These are phyloP conservation scores for Lepidurus arcticus DNA, from an alignment of 1,140 invertebrate genomes.

Conservation along the genomic window DNA sequence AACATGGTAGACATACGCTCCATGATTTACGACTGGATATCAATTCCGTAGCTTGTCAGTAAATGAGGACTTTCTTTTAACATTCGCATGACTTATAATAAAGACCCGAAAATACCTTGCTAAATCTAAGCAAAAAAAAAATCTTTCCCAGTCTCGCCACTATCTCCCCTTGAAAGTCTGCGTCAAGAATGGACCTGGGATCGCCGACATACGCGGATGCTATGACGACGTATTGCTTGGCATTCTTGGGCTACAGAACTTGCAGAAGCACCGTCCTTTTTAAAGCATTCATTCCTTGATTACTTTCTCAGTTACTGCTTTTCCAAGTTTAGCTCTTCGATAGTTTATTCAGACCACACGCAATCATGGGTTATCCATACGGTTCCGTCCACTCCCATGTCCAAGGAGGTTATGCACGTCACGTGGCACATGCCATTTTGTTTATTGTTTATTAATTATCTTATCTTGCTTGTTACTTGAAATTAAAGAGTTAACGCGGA, in stretches of 20 bases:
- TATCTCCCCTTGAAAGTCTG: no score
- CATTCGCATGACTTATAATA: no score
- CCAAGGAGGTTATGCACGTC: background rate
- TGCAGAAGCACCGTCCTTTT: background rate
- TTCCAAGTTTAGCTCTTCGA: conserved; percentile 12
- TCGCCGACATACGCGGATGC: background rate
- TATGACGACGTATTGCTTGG: background rate
- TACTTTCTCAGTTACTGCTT: conserved; percentile 2
- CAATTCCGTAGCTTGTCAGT: no score
- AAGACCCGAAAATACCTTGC: no score
- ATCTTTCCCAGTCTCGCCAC: no score
- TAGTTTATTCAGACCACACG: conserved; percentile 4
- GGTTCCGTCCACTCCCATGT: background rate
- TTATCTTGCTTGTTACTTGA: no score
- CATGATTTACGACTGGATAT: no score
- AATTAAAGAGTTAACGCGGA: no score
- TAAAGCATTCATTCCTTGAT: background rate
- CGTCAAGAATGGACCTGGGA: no score
- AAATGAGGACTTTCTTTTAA: no score
- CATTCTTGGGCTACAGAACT: background rate
- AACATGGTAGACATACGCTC: background rate
- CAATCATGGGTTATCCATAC: background rate
- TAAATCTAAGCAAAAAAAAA: no score
- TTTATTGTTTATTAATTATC: no score
- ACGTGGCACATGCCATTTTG: background rate